These are phyloP conservation scores for Petrocephalus sullivani DNA, from an alignment of 2,797 vertebrate genomes.

Conservation along the genomic window DNA sequence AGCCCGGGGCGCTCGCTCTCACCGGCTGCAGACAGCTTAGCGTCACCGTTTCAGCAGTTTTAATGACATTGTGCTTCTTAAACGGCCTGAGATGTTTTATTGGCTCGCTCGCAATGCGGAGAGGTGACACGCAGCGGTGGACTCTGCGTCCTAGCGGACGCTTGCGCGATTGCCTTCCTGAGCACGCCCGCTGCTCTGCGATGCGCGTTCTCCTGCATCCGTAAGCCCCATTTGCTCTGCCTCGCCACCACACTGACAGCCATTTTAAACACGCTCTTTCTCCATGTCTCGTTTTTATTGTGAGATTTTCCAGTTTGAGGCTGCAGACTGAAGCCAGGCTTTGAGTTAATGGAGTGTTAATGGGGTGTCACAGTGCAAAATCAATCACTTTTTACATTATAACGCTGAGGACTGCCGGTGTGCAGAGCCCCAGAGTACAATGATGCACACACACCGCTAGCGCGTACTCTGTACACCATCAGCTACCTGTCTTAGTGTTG, in stretches of 20 bases:
- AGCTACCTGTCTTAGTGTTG: not conserved
- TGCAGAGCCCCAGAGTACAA: constrained; percentile 11
- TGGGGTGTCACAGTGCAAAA: constrained; percentile 31
- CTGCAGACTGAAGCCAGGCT: not conserved
- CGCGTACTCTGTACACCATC: not conserved
- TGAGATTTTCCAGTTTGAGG: constrained; percentile 19
- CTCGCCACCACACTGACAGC: not conserved
- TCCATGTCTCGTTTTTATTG: not conserved
- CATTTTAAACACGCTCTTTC: constrained; percentile 19
- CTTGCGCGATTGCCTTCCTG: not conserved
- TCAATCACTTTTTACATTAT: constrained; percentile 31
- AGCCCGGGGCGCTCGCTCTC: not conserved
- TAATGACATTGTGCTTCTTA: constrained; percentile 22
- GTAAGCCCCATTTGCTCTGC: no score
- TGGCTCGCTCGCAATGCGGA: not conserved
- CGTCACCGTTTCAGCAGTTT: constrained; percentile 10
- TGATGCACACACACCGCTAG: not conserved
- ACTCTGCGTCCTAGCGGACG: not conserved
- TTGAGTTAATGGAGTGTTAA: constrained; percentile 34
- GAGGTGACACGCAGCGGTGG: not conserved
- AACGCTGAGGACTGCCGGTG: constrained; percentile 21
- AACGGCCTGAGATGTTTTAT: constrained; percentile 11
- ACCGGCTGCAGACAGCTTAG: not conserved
- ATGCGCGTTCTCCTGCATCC: not conserved
- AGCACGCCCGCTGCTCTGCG: not conserved